Percentiles rank a stretch among this genome's conserved stretches.
These are phyloP conservation scores for Lepidotrigona ventralis DNA, from an alignment of 1,140 invertebrate species.

Conservation along the genomic window DNA sequence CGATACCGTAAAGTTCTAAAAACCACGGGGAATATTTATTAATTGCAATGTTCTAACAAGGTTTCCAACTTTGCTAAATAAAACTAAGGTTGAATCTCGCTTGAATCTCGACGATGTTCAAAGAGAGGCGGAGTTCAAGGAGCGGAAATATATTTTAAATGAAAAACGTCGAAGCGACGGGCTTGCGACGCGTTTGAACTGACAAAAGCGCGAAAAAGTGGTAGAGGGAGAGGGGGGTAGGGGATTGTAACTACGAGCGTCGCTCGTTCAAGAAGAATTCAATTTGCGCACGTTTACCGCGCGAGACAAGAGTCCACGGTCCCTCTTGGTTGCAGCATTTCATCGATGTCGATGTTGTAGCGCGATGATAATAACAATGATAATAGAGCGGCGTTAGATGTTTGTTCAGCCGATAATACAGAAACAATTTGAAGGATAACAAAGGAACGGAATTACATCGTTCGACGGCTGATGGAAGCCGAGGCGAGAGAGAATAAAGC, in stretches of 20 bases:
- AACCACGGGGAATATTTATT: no score
- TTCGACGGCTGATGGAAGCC: constrained; percentile 21
- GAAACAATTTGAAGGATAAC: constrained; percentile 34
- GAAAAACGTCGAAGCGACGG: not conserved
- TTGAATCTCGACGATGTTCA: not conserved
- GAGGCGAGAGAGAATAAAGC: no score
- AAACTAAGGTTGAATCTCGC: not conserved
- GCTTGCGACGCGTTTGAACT: not conserved
- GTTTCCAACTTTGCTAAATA: not conserved
- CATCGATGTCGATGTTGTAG: not conserved
- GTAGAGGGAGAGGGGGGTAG: no score
- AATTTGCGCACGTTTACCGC: constrained; percentile 17
- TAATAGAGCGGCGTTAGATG: not conserved
- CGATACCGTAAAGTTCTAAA: no score
- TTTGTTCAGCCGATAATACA: constrained; percentile 30
- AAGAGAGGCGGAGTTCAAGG: not conserved
- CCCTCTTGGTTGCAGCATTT: not conserved
- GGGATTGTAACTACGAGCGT: not conserved
- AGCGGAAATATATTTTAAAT: not conserved
- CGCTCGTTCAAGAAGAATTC: not conserved
- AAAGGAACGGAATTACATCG: constrained; percentile 31
- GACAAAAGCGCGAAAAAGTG: not conserved
- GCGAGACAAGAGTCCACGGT: not conserved
- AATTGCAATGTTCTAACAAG: no score
- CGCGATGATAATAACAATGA: constrained; percentile 17